Base-by-base conservation (phyloP, 2,113 vertebrate species). In the Sapayoa aenigma region DNA sequence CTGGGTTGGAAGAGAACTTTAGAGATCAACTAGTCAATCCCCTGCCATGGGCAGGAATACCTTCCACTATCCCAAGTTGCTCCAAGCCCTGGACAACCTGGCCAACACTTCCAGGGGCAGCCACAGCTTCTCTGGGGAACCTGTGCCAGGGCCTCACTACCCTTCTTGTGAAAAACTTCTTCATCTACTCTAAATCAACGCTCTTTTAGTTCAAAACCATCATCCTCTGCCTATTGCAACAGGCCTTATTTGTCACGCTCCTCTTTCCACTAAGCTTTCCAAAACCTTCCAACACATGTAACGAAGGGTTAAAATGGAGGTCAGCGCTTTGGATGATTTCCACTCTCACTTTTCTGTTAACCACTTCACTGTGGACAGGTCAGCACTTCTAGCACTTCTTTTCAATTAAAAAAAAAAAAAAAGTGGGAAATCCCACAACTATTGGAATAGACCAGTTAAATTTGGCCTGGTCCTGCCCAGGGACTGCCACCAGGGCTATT, bases 21-120 rank as follows among this genome's bases (percentile, higher is more conserved):
- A n/a, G n/a, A n/a, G n/a, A n/a, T n/a, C n/a, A n/a, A n/a, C n/a
- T n/a, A n/a, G n/a, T n/a, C n/a, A n/a, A n/a, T n/a, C n/a, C n/a
- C 37, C 37, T 30, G 27, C 53, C 72, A 19, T 1, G 53, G 28
- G 21, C 27, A 77, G 37, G 27, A 63, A 78, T 33, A 53, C n/a
- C 14, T 62, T 0, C 47, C 56, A 11, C 39, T 16, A 0, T 0
- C 12, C 55, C 65, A 46, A 39, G 27, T 0, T 53, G 65, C 39
- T 55, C 55, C 74, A 53, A 0, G n/a, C n/a, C n/a, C n/a, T n/a
- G n/a, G n/a, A n/a, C n/a, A n/a, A n/a, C 22, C 65, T 46, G 55
- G 55, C 56, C 56, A 28, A 0, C 73, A 78, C 73, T 53, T 1
- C 39, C 74, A 62, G 55, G 84, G 63, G 22, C 55, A 69, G 22